Base-by-base conservation (phyloP, 2,113 vertebrate species). In the Erythrolamprus reginae region DNA sequence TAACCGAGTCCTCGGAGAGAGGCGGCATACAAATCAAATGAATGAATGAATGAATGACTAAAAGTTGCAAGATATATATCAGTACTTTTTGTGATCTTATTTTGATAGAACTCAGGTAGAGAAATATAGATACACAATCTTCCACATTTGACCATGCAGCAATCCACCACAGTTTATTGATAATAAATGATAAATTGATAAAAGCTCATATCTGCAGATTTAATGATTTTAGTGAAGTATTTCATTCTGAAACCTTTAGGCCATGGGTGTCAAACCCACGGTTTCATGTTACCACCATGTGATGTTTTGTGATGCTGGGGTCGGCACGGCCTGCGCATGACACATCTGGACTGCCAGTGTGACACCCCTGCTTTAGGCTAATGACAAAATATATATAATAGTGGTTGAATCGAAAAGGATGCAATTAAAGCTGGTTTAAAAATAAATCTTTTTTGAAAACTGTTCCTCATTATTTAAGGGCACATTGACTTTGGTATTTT, bases 401-500 rank as follows among this genome's bases (percentile, higher is more conserved):
- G 26, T 9, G 42, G 23, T 82, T 55, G 48, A 23, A 17, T 84
- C 85, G 52, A 87, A 45, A 90, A 24, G 38, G 52, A 92, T 45
- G 33, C 85, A 47, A 33, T 77, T 77, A 38, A 77, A 77, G 33
- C 33, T 77, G 77, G 10, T 1, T 48, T 24, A 77, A n/a, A 1
- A 90, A 33, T 70, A 88, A 89, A 87, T 94, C 15, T 26, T 70
- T 21, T 55, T 82, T 51, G 6, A 48, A 92, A 88, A 61, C 87
- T 28, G 1, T 12, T 2, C 55, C 45, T 92, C 9, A 90, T 91
- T 84, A 5, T 85, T 85, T 70, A 70, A 86, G 28, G 28, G 88
- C 52, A 12, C 84, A 38, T 58, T 24, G 7, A 42, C 88, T 89
- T 89, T 92, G 86, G 52, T 94, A 88, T 93, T 86, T 48, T 19